Evolutionary conservation across 2,888 invertebrate species (phyloP), one percentile per base, ranked within the genome.

Genomic region (Stenolophus ochropezus): DNA sequence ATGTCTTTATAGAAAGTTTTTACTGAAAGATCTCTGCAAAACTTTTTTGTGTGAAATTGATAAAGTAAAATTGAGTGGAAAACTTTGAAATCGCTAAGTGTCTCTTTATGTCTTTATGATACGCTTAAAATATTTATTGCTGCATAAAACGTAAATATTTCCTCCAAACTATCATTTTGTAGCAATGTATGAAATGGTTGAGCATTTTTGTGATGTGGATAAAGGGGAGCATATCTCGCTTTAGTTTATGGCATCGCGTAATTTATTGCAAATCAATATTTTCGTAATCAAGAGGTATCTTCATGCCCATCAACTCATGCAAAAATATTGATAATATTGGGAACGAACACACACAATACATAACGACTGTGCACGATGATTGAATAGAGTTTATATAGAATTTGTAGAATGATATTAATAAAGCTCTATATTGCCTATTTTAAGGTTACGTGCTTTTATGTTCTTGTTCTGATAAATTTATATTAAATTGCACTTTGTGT

Each of bases 11-110:
- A 69, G n/a, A 42, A 69, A 69, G 18, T 69, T 69, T 69, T 69
- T 42, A 42, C 47, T 42, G 42, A 69, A 69, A 69, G 18, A 47
- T 73, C 49, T 73, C 21, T 49, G 11, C 23, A 73, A 73, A 73
- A 73, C 14, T 21, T 49, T 69, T 73, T 73, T 73, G 49, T 47
- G 49, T 14, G 21, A 73, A 73, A 49, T 73, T 73, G 73, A 73
- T 73, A 73, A 49, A 73, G 73, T 73, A 49, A 73, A 73, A 73
- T 73, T 73, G 73, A 73, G 73, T 73, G 73, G 49, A 73, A 73
- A 73, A 73, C 27, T 73, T 73, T 73, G 20, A 16, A 49, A 47
- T 21, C 73, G 73, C 11, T 69, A 16, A 69, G 33, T 16, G 20
- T 42, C 47, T 69, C 20, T 73, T 33, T 14, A 42, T 23, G 73